Evolutionary conservation across 2,888 invertebrate species (phyloP).

Genomic region (Polyommatus iphigenia): DNA sequence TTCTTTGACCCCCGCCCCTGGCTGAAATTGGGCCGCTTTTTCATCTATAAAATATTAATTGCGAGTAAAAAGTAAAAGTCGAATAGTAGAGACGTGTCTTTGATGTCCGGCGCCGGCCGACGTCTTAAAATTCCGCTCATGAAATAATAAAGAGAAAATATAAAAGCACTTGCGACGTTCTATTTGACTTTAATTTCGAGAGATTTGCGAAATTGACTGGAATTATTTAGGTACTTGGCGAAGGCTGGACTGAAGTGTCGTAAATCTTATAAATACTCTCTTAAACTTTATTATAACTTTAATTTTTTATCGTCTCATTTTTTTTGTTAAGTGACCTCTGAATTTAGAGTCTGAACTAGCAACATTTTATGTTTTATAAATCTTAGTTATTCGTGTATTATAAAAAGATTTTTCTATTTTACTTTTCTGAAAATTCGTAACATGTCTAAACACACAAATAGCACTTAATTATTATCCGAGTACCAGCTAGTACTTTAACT

Average conservation of each 20-base stretch:
- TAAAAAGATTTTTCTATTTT: too few species aligned
- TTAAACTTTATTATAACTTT: neutral
- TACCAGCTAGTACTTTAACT: too few species aligned
- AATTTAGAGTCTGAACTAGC: neutral
- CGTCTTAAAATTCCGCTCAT: constrained; percentile 3
- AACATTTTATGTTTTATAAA: too few species aligned
- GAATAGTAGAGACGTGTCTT: neutral
- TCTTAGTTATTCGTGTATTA: too few species aligned
- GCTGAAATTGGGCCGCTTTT: neutral
- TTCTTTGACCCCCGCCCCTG: neutral
- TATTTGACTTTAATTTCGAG: neutral
- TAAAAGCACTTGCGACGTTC: constrained; percentile 1
- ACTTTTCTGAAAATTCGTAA: too few species aligned
- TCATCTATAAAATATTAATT: constrained; percentile 4
- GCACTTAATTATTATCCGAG: too few species aligned
- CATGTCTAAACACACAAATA: too few species aligned
- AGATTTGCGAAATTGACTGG: constrained; percentile 10
- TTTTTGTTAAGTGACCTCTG: neutral
- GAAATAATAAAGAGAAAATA: neutral
- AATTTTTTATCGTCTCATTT: neutral
- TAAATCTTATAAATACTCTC: neutral
- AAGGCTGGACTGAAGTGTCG: neutral
- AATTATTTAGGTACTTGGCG: neutral
- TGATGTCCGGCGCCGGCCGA: neutral
- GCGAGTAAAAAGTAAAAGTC: neutral